Conservation (phyloP, 2,113 vertebrate species). For the Pseudorasbora parva region DNA sequence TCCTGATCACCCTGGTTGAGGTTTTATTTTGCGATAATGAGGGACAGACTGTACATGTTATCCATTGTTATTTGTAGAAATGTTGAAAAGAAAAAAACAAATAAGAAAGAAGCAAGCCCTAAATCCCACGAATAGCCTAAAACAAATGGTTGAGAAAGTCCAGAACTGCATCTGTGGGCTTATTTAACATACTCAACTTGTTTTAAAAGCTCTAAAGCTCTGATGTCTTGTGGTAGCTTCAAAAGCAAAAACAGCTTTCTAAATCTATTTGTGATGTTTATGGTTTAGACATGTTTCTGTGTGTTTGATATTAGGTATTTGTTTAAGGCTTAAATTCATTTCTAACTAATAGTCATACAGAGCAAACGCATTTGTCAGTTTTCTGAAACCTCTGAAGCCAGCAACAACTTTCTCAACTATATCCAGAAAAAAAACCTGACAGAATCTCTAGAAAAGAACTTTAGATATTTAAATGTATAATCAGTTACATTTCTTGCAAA, state of each 20-base stretch:
- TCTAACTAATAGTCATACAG: not conserved
- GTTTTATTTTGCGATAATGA: not conserved
- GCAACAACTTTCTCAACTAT: not conserved
- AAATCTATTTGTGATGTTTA: slow-evolving; percentile 65
- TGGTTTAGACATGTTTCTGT: not conserved
- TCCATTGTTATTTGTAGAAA: not conserved
- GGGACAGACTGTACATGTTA: not conserved
- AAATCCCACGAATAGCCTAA: slow-evolving; percentile 3
- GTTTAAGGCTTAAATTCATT: slow-evolving; percentile 31
- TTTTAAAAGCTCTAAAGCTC: slow-evolving; percentile 57
- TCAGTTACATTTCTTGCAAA: not conserved
- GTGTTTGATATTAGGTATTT: slow-evolving; percentile 51
- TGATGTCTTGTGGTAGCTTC: slow-evolving; percentile 59
- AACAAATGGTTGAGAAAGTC: slow-evolving; percentile 25
- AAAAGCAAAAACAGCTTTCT: slow-evolving; percentile 55
- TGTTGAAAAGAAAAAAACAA: slow-evolving; percentile 9
- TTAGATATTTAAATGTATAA: not conserved
- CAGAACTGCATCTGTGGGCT: not conserved
- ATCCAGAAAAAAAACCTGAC: not conserved
- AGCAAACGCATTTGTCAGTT: not conserved
- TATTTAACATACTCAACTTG: slow-evolving; percentile 33
- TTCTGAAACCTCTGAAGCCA: not conserved
- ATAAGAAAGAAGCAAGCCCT: slow-evolving; percentile 20
- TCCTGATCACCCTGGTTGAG: not conserved
- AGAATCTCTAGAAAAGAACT: not conserved